Percentiles rank a stretch among this genome's conserved stretches.
These are phyloP conservation scores for Sceliomorpha sp. DNA, from an alignment of 2,888 invertebrate species.

Conservation along the genomic window DNA sequence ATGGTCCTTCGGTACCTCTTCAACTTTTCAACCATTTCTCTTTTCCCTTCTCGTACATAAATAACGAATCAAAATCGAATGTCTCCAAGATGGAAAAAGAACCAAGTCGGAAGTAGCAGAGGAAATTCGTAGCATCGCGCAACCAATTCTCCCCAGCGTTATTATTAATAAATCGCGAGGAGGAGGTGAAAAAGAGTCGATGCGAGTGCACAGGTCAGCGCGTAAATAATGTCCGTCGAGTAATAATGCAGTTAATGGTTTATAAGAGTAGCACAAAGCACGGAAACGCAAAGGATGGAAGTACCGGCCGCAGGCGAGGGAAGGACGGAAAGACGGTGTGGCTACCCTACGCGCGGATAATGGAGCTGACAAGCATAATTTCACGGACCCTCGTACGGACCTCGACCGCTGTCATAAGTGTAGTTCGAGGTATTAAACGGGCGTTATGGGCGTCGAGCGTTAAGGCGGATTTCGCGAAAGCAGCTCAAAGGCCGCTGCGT, in stretches of 20 bases:
- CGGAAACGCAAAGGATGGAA: constrained; percentile 52
- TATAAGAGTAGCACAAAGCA: constrained; percentile 40
- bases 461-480: constrained; percentile 64
- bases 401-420: constrained; percentile 72
- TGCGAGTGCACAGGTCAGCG: background rate
- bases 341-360: constrained; percentile 65
- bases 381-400: constrained; percentile 72
- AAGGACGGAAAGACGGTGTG: constrained; percentile 41
- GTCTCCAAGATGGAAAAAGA: too few species aligned
- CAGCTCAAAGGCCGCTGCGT: constrained; percentile 66
- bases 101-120: too few species aligned
- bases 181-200: too few species aligned
- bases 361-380: constrained; percentile 77
- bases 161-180: too few species aligned
- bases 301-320: constrained; percentile 21
- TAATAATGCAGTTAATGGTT: constrained; percentile 54
- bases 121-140: too few species aligned
- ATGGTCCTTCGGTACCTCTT: too few species aligned
- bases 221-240: constrained; percentile 37
- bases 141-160: too few species aligned
- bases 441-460: constrained; percentile 65
- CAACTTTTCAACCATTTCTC: too few species aligned
- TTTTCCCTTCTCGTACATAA: too few species aligned
- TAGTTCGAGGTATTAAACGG: constrained; percentile 70
- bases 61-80: too few species aligned